phyloP scores from a whole-genome alignment of 2,888 invertebrate species.

The Drosophila robusta region DNA sequence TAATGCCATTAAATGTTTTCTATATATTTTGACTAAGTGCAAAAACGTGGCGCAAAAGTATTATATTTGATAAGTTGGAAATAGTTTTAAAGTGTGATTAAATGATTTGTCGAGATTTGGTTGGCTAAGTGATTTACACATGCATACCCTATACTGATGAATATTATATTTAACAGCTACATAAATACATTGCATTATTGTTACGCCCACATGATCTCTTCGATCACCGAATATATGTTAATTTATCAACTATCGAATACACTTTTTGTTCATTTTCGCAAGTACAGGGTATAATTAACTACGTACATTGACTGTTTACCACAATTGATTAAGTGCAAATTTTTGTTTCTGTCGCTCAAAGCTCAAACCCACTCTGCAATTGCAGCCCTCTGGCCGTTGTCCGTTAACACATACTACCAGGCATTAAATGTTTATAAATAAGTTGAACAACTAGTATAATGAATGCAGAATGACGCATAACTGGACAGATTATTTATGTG shows the following conservation, averaged over 20 bases:
- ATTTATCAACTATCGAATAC: too few relatives aligned
- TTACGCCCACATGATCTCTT: too few relatives aligned
- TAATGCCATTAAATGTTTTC: not conserved
- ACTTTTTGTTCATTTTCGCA: not conserved
- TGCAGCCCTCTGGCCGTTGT: not conserved
- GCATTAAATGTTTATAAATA: not conserved
- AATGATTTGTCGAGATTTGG: conserved; percentile 1
- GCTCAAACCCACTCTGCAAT: not conserved
- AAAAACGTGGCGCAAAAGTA: conserved; percentile 5
- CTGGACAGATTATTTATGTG: not conserved
- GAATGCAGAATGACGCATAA: not conserved
- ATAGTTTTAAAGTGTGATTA: conserved; percentile 14
- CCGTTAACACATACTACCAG: not conserved
- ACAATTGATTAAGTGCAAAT: conserved; percentile 3
- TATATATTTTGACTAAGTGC: conserved; percentile 2
- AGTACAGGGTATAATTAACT: not conserved
- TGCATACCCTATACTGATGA: not conserved
- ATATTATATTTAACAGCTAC: too few relatives aligned
- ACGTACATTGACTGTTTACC: conserved; percentile 15
- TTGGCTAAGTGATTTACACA: not conserved
- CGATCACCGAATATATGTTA: too few relatives aligned
- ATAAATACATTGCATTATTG: too few relatives aligned
- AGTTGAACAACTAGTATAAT: not conserved
- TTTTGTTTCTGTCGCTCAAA: conserved; percentile 10
- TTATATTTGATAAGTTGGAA: conserved; percentile 6